A percentile compares a stretch with the other conserved stretches of the same genome.
These are phyloP conservation scores for Magallana ariakensis DNA, from an alignment of 1,140 invertebrate species.

Conservation along the genomic window DNA sequence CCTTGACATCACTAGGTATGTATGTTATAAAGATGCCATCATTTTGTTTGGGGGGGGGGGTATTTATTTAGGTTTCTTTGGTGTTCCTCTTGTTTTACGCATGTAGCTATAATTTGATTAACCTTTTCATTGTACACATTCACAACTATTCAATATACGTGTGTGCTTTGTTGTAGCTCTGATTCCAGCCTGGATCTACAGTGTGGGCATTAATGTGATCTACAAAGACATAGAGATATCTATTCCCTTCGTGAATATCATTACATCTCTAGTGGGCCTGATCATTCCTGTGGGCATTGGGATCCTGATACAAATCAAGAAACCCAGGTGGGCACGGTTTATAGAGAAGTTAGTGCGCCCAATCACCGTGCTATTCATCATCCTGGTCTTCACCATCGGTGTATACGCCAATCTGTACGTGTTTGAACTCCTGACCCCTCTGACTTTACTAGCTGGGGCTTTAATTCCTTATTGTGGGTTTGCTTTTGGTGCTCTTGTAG, in stretches of 20 bases:
- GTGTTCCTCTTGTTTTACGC: too few species aligned
- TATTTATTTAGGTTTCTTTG: too few species aligned
- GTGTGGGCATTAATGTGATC: conserved; percentile 88
- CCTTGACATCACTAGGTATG: too few species aligned
- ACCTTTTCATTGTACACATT: too few species aligned
- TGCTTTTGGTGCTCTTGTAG: conserved; percentile 83
- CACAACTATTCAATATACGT: too few species aligned
- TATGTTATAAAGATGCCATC: too few species aligned
- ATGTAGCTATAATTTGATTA: too few species aligned
- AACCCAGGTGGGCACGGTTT: conserved; percentile 80
- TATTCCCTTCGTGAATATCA: conserved; percentile 92
- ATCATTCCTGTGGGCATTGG: conserved; percentile 92
- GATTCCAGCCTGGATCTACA: conserved; percentile 97
- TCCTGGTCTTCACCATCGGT: conserved; percentile 95
- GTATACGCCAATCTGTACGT: conserved; percentile 94
- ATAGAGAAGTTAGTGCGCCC: conserved; percentile 80
- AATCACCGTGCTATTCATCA: conserved; percentile 89
- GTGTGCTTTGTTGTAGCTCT: conserved; percentile 83
- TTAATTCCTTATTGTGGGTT: conserved; percentile 93
- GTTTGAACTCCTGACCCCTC: conserved; percentile 87
- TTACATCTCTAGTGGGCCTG: conserved; percentile 87
- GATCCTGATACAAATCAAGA: conserved; percentile 81
- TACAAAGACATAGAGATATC: conserved; percentile 77
- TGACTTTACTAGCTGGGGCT: conserved; percentile 88
- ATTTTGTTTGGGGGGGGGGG: too few species aligned